Conservation (phyloP, 2,113 vertebrate species). For the Coryphaenoides rupestris region DNA sequence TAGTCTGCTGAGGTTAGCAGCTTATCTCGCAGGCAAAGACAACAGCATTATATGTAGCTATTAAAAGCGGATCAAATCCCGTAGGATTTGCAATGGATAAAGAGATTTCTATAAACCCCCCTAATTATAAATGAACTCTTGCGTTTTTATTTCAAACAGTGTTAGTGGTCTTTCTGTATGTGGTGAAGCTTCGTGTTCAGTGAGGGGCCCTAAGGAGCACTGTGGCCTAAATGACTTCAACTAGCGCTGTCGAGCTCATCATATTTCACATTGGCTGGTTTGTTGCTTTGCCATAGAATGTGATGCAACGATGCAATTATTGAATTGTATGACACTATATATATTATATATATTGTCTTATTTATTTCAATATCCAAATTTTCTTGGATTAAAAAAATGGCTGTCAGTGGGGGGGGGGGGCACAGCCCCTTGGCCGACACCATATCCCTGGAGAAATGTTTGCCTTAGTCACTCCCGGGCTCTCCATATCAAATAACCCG, state of each 20-base stretch:
- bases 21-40: slow-evolving; percentile 17
- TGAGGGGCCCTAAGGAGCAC: slow-evolving; percentile 39
- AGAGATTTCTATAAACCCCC: background rate
- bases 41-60: background rate
- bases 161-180: background rate
- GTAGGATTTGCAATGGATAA: background rate
- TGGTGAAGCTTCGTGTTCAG: slow-evolving; percentile 20
- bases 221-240: slow-evolving; percentile 40
- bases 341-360: too few species aligned
- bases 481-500: too few species aligned
- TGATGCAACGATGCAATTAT: background rate
- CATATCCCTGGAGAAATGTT: too few species aligned
- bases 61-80: background rate
- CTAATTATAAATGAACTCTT: too few species aligned
- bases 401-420: too few species aligned
- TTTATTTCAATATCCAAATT: too few species aligned
- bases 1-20: slow-evolving; percentile 40
- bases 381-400: too few species aligned
- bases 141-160: background rate
- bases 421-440: too few species aligned
- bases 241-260: slow-evolving; percentile 4
- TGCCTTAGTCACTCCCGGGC: too few species aligned
- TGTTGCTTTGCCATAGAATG: background rate
- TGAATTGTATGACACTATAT: background rate
- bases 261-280: background rate